Base-by-base conservation (phyloP, 2,888 invertebrate species). In the Serrognathus titanus region DNA sequence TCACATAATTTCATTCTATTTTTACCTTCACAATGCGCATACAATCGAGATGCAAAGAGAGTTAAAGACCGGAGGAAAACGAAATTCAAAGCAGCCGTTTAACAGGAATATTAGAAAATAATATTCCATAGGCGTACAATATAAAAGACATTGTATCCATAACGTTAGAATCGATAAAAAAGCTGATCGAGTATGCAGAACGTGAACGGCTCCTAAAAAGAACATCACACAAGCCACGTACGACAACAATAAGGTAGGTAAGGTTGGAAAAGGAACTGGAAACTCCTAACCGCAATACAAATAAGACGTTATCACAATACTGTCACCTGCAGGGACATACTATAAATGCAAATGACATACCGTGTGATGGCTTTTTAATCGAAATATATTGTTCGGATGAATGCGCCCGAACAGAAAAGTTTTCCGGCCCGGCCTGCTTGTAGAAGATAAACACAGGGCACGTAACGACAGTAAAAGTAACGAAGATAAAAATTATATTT, bases 251-350 rank as follows among this genome's bases (percentile, higher is more conserved):
- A 53, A 60, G 51, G 53, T 49, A 20, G 40, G 47, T 38, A 43
- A 43, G 43, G 43, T 43, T 43, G 11, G 13, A 35, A 55, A 50
- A 53, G 58, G 45, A 49, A 46, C 55, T 59, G 66, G 66, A 61
- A 66, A 68, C 65, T 55, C 66, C 66, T 58, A 63, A 60, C 68
- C 66, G 51, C 63, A 63, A 55, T 60, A 63, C 58, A 61, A 63
- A 61, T 62, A 58, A 65, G 64, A 64, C 64, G 59, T 64, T 65
- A 66, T 64, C 64, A 58, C 51, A 52, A 55, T 52, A 37, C 41
- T 55, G 53, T 52, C 56, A 52, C 56, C 56, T 51, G 51, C 24
- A 41, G 55, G 40, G 20, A 43, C 13, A 16, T 16, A 43, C 43
- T 16, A 16, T 20, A 43, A 43, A 43, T 43, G 10, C 12, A 43